Percentiles rank a stretch among this genome's conserved stretches.
Evolutionary conservation across 92 coral and sea anemone species (phyloP).

Genomic region (Palythoa heliodiscus): DNA sequence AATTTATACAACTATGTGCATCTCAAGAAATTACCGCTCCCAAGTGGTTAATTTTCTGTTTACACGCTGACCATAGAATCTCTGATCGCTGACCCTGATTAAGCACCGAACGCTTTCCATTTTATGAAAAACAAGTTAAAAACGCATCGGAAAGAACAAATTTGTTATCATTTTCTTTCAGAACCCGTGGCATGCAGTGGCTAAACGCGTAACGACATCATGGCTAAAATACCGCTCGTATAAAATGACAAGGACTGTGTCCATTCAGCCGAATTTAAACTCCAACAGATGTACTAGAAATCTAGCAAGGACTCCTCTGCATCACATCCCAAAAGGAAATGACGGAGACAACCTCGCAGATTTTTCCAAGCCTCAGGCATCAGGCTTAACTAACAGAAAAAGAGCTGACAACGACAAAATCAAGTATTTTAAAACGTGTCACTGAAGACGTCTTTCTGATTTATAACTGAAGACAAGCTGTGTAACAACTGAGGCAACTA

Average conservation of each 20-base stretch:
- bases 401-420: neutral
- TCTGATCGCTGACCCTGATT: neutral
- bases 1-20: no score
- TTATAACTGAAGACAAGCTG: neutral
- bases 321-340: neutral
- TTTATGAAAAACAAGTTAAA: neutral
- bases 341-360: constrained; percentile 17
- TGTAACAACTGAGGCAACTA: neutral
- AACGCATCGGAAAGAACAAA: neutral
- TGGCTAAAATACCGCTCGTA: constrained; percentile 25
- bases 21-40: no score
- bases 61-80: neutral
- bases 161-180: neutral
- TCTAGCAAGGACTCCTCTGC: neutral
- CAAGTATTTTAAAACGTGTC: neutral
- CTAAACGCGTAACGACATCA: neutral
- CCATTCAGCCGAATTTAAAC: constrained; percentile 14
- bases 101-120: neutral
- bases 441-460: neutral
- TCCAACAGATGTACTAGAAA: neutral
- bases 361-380: constrained; percentile 12
- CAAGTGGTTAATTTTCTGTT: no score
- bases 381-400: constrained; percentile 10
- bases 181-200: constrained; percentile 4
- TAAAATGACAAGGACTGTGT: neutral